Evolutionary conservation across 2,797 vertebrate genomes (phyloP).

Genomic region (Bufotes viridis): DNA sequence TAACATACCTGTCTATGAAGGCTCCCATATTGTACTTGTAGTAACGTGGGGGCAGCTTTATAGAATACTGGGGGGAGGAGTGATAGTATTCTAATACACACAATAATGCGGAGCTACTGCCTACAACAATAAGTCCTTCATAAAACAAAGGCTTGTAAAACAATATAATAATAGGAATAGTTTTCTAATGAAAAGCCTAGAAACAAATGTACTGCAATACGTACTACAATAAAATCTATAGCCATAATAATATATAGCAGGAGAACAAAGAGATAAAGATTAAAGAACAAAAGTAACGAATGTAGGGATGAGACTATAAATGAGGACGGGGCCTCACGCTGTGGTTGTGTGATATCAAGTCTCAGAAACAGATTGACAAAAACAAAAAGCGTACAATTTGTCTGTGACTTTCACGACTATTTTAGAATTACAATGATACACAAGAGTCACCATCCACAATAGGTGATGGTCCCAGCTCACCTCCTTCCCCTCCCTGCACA

Average conservation of each 20-base stretch:
- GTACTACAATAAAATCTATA: too few relatives aligned
- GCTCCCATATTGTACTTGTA: neutral
- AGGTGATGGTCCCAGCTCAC: too few relatives aligned
- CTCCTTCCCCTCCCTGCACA: too few relatives aligned
- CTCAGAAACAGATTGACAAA: too few relatives aligned
- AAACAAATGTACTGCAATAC: neutral
- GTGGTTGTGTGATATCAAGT: too few relatives aligned
- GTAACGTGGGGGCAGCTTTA: neutral
- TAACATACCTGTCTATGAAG: neutral
- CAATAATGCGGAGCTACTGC: neutral
- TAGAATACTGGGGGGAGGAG: neutral
- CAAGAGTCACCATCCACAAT: too few relatives aligned
- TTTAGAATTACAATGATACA: too few relatives aligned
- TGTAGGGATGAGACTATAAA: too few relatives aligned
- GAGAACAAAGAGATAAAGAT: neutral
- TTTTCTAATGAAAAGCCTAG: too few relatives aligned
- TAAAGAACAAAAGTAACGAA: neutral
- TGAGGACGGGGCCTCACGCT: too few relatives aligned
- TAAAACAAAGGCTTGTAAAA: neutral
- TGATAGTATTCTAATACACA: neutral
- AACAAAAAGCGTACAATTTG: too few relatives aligned
- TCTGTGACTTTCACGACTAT: too few relatives aligned
- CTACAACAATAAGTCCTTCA: neutral
- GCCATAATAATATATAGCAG: neutral
- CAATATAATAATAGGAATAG: neutral